These are phyloP conservation scores for Dendrocincla fuliginosa DNA, from an alignment of 2,797 vertebrate species.

Conservation along the genomic window DNA sequence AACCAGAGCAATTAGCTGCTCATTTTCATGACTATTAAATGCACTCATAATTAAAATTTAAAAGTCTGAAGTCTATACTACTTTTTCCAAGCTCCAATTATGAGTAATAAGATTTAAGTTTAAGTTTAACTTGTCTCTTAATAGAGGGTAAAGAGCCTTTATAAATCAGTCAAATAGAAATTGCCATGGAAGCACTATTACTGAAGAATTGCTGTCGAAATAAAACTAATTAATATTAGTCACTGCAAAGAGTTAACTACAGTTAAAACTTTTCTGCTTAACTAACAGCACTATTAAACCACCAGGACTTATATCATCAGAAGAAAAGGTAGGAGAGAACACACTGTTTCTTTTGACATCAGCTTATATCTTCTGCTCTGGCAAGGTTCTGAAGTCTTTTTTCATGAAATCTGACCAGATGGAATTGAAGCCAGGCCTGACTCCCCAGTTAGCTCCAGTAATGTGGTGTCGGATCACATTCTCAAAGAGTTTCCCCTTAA, in stretches of 20 bases:
- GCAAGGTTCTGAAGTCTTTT: slow-evolving; percentile 59
- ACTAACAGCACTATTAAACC: slow-evolving; percentile 65
- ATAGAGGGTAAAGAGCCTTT: slow-evolving; percentile 79
- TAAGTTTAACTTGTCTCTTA: slow-evolving; percentile 77
- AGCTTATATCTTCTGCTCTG: slow-evolving; percentile 59
- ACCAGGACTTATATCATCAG: slow-evolving; percentile 62
- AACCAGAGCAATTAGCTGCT: slow-evolving; percentile 59
- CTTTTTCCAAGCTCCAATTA: slow-evolving; percentile 71
- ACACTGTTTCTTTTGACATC: slow-evolving; percentile 60
- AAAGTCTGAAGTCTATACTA: slow-evolving; percentile 72
- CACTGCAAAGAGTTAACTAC: slow-evolving; percentile 65
- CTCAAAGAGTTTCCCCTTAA: slow-evolving; percentile 33
- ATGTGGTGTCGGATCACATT: slow-evolving; percentile 11
- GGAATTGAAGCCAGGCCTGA: slow-evolving; percentile 58
- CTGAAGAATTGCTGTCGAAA: slow-evolving; percentile 66
- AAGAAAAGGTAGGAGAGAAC: slow-evolving; percentile 72
- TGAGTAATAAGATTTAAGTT: slow-evolving; percentile 77
- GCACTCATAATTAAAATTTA: slow-evolving; percentile 73
- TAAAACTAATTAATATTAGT: slow-evolving; percentile 79
- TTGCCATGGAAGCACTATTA: slow-evolving; percentile 69
- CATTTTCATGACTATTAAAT: slow-evolving; percentile 66
- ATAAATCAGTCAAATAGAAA: slow-evolving; percentile 78
- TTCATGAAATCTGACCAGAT: slow-evolving; percentile 59
- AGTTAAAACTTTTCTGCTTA: slow-evolving; percentile 69
- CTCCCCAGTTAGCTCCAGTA: slow-evolving; percentile 71